phyloP scores from a whole-genome alignment of 1,140 invertebrate species.

The Drosophila setifemur region DNA sequence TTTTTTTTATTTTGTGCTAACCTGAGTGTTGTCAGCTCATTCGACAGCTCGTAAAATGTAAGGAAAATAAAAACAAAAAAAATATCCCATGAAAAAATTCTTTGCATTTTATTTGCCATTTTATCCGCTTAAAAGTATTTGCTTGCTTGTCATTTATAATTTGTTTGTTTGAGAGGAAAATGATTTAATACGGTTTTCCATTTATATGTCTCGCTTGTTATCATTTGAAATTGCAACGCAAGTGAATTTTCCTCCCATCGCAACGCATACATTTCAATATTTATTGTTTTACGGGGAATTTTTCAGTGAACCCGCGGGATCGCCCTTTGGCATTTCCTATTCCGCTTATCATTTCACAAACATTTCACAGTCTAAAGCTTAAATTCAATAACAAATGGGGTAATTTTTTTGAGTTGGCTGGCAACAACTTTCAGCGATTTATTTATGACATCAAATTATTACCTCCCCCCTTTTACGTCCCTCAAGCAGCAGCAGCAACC shows the following conservation, averaged over 20 bases:
- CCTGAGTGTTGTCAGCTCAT: constrained; percentile 64
- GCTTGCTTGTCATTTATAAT: constrained; percentile 18
- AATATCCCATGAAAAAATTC: constrained; percentile 6
- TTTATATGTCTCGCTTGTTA: constrained; percentile 20
- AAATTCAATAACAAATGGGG: constrained; percentile 45
- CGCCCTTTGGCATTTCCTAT: background rate
- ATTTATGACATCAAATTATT: constrained; percentile 71
- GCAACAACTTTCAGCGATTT: constrained; percentile 41
- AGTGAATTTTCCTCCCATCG: background rate
- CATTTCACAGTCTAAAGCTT: constrained; percentile 35
- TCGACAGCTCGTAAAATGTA: constrained; percentile 49
- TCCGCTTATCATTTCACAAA: constrained; percentile 23
- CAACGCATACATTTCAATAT: background rate
- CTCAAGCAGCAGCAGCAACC: constrained; percentile 17
- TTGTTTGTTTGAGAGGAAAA: background rate
- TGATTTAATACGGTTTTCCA: background rate
- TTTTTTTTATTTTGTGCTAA: background rate
- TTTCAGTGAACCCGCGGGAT: background rate
- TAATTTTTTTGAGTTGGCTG: constrained; percentile 24
- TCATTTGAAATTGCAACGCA: background rate
- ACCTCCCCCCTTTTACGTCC: constrained; percentile 9
- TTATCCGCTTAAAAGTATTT: constrained; percentile 4
- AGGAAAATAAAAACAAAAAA: constrained; percentile 34
- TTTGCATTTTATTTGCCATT: constrained; percentile 21
- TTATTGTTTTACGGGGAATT: background rate